phyloP scores from a whole-genome alignment of 2,797 vertebrate genomes.

The Propithecus perrieri region DNA sequence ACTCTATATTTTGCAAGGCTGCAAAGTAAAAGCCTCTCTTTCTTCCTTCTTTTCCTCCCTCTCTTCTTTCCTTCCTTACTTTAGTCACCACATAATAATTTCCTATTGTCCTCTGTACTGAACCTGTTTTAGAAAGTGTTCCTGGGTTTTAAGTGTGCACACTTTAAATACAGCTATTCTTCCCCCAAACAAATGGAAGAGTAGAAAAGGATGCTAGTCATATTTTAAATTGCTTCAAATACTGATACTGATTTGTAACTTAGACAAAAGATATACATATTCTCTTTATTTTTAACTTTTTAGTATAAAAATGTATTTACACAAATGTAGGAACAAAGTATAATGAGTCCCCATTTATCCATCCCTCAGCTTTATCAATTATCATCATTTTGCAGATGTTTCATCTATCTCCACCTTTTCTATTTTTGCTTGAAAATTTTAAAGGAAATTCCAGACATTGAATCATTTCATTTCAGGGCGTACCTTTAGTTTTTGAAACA shows the following conservation, averaged over 20 bases:
- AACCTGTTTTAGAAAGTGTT: not conserved
- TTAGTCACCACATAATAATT: not conserved
- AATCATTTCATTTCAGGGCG: not conserved
- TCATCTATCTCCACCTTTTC: not conserved
- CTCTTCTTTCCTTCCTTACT: not conserved
- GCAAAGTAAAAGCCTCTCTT: not conserved
- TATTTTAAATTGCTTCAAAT: not conserved
- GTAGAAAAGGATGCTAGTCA: not conserved
- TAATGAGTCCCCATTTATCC: not conserved
- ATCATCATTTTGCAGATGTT: not conserved
- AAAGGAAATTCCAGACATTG: not conserved
- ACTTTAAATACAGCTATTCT: not conserved
- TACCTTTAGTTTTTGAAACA: not conserved
- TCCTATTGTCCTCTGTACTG: not conserved
- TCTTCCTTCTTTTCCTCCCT: not conserved
- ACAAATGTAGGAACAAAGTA: not conserved
- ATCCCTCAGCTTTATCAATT: not conserved
- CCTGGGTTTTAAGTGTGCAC: not conserved
- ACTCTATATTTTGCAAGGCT: not conserved
- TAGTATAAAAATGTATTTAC: not conserved
- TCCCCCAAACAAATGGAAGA: not conserved
- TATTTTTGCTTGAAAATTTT: not conserved
- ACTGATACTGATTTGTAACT: not conserved
- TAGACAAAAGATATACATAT: not conserved
- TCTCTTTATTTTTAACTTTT: not conserved